Evolutionary conservation across 2,113 vertebrate genomes (phyloP).

Genomic region (Solea solea): DNA sequence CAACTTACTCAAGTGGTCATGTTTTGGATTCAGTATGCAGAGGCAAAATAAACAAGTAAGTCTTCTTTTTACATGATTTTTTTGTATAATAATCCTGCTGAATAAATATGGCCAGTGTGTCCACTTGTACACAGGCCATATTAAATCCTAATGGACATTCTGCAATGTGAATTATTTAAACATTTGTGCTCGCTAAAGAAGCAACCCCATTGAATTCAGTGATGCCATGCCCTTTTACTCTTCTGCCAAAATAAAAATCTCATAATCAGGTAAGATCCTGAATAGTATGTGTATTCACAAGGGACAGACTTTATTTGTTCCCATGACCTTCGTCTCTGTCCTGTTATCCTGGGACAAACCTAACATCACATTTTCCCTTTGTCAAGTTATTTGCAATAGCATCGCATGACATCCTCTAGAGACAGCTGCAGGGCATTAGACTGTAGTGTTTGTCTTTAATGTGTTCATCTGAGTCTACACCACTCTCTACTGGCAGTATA

Average conservation of each 20-base stretch:
- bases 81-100: conserved; percentile 3
- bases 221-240: not conserved
- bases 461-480: not conserved
- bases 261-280: too few species aligned
- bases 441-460: conserved; percentile 20
- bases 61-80: not conserved
- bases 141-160: not conserved
- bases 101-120: conserved; percentile 2
- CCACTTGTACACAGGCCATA: not conserved
- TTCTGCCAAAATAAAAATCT: too few species aligned
- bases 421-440: conserved; percentile 8
- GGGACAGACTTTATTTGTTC: too few species aligned
- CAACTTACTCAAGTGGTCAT: too few species aligned
- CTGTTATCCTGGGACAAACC: not conserved
- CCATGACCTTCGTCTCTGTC: not conserved
- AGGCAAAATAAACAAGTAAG: not conserved
- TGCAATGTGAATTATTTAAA: not conserved
- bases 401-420: conserved; percentile 2
- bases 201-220: too few species aligned
- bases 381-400: not conserved
- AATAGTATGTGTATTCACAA: too few species aligned
- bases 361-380: not conserved
- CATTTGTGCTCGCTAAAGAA: not conserved
- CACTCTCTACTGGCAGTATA: not conserved
- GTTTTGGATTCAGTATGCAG: not conserved